phyloP scores from a whole-genome alignment of 92 coral and sea anemone genomes.

The Palythoa grandiflora region DNA sequence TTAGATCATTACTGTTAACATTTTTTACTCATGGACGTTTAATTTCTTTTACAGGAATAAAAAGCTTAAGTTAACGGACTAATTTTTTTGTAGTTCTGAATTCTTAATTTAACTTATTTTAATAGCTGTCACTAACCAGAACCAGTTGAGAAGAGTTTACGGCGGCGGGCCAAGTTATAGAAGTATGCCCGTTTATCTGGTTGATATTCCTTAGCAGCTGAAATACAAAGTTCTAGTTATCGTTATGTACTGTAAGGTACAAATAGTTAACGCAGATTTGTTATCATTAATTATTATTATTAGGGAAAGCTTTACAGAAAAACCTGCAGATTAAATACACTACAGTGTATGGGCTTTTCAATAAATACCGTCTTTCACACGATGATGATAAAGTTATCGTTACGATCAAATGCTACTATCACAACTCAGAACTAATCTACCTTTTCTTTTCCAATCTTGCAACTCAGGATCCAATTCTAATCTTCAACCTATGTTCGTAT shows the following conservation, averaged over 20 bases:
- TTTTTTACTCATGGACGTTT: too few relatives aligned
- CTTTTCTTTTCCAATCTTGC: too few relatives aligned
- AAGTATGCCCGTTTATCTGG: constrained; percentile 74
- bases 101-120: background rate
- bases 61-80: too few relatives aligned
- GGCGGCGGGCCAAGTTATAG: constrained; percentile 77
- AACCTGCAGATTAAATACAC: background rate
- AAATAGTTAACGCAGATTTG: background rate
- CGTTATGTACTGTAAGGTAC: background rate
- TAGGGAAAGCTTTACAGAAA: background rate
- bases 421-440: too few relatives aligned
- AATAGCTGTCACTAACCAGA: constrained; percentile 32
- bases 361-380: too few relatives aligned
- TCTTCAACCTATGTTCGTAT: too few relatives aligned
- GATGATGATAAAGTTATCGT: too few relatives aligned
- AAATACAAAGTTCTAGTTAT: constrained; percentile 13
- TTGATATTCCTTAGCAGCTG: constrained; percentile 51
- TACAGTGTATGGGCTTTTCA: too few relatives aligned
- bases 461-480: too few relatives aligned
- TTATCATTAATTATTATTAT: background rate
- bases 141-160: constrained; percentile 45
- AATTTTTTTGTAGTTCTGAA: background rate
- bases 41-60: too few relatives aligned
- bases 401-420: too few relatives aligned
- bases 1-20: background rate